Evolutionary conservation across 2,888 invertebrate genomes (phyloP), one percentile per base, ranked within the genome.

Genomic region (Epistrophella euchroma): DNA sequence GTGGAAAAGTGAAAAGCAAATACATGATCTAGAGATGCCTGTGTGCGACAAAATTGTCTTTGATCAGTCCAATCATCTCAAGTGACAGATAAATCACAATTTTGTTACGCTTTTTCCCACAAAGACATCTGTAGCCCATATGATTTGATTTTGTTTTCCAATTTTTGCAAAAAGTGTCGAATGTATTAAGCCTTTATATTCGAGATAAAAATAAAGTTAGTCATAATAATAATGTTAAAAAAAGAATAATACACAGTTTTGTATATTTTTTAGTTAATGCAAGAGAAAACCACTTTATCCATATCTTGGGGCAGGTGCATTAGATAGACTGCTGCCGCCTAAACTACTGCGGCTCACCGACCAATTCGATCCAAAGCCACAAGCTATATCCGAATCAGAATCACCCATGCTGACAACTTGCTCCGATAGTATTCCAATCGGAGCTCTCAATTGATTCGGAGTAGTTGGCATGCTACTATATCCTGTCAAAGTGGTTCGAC

Each of bases 301-400:
- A 37, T 81, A 89, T 88, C 82, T 89, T 43, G 90, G 84, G 35
- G 86, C 87, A 56, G 89, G 86, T 13, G 89, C 66, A 83, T 83
- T 83, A 1, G 83, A 72, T 5, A 52, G 80, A 68, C 28, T 60
- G 13, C 80, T 72, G 73, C 78, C 75, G 22, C 89, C 58, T 22
- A 88, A 37, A 13, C 89, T 90, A 64, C 77, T 89, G 4, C 88
- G 89, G 56, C 89, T 89, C 13, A 91, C 89, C 13, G 92, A 94
- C 96, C 96, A 96, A 76, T 95, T 94, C 0, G 95, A 94, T 89
- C 95, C 97, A 91, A 98, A 98, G 0, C 97, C 97, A 88, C 96
- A 97, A 0, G 97, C 97, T 0, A 96, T 95, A 91, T 98, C 97
- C 0, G 97, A 97, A 91, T 98, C 97, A 0, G 97, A 97, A 90